These are phyloP conservation scores for Tragelaphus scriptus DNA, from an alignment of 2,113 vertebrate species.

Conservation along the genomic window DNA sequence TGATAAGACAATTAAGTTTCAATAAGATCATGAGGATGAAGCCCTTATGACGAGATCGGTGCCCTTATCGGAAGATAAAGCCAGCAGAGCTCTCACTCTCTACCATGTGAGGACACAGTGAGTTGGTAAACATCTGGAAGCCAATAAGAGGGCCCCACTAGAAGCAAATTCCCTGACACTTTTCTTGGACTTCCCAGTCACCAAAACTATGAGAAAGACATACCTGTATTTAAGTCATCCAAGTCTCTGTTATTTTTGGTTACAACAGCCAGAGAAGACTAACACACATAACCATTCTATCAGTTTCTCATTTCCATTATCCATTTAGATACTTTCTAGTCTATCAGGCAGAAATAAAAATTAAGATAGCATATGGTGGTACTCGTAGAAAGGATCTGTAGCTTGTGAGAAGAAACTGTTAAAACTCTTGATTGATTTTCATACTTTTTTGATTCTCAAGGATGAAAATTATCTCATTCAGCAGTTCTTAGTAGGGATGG, in stretches of 20 bases:
- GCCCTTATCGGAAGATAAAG: background rate
- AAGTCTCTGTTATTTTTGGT: background rate
- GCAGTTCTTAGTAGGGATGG: background rate
- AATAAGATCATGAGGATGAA: background rate
- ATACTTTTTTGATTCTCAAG: background rate
- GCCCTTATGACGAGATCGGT: background rate
- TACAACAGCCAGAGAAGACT: background rate
- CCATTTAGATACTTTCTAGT: background rate
- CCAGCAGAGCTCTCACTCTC: background rate
- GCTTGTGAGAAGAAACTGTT: background rate
- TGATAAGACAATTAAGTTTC: background rate
- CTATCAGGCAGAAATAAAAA: background rate
- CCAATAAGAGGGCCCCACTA: too few species aligned
- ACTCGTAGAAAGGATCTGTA: background rate
- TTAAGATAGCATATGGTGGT: background rate
- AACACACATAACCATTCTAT: background rate
- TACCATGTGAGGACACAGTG: background rate
- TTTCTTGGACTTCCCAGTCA: background rate
- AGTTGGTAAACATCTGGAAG: background rate
- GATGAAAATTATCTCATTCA: background rate
- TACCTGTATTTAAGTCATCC: background rate
- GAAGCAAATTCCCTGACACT: background rate
- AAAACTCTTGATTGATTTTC: background rate
- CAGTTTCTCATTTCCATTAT: background rate
- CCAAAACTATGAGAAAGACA: background rate